These are phyloP conservation scores for Meloidogyne floridensis DNA, from an alignment of 1,140 invertebrate species.

Conservation along the genomic window DNA sequence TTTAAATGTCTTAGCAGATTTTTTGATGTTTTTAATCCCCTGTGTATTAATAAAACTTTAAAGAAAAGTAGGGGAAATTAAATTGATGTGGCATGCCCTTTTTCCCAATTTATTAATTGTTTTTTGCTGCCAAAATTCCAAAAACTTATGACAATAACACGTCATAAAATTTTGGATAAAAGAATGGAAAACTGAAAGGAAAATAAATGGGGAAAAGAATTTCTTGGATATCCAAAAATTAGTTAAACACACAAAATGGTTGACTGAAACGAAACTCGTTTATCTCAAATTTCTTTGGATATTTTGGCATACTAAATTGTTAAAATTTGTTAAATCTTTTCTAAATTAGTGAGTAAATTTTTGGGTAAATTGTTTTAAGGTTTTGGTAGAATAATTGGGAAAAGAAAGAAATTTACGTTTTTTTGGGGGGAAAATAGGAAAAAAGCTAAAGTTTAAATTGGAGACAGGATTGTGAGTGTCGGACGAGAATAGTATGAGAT, in stretches of 20 bases:
- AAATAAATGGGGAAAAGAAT: background rate
- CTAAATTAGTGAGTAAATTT: background rate
- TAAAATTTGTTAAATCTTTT: background rate
- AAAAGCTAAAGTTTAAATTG: no score
- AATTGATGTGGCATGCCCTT: background rate
- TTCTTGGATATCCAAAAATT: background rate
- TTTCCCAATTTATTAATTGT: background rate
- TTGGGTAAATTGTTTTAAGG: no score
- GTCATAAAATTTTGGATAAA: slow-evolving; percentile 2
- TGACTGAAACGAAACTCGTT: background rate
- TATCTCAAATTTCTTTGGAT: background rate
- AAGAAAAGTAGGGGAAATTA: background rate
- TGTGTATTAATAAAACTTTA: background rate
- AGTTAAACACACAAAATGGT: background rate
- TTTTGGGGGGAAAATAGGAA: no score
- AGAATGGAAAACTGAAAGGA: background rate
- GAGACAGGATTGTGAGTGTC: no score
- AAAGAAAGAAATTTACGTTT: no score
- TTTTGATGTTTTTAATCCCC: background rate
- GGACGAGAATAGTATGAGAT: no score
- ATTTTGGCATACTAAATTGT: background rate
- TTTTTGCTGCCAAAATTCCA: background rate
- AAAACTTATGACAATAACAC: background rate
- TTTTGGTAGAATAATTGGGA: no score
- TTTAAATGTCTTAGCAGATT: background rate